phyloP scores from a whole-genome alignment of 2,113 vertebrate species.

The Lepus europaeus region DNA sequence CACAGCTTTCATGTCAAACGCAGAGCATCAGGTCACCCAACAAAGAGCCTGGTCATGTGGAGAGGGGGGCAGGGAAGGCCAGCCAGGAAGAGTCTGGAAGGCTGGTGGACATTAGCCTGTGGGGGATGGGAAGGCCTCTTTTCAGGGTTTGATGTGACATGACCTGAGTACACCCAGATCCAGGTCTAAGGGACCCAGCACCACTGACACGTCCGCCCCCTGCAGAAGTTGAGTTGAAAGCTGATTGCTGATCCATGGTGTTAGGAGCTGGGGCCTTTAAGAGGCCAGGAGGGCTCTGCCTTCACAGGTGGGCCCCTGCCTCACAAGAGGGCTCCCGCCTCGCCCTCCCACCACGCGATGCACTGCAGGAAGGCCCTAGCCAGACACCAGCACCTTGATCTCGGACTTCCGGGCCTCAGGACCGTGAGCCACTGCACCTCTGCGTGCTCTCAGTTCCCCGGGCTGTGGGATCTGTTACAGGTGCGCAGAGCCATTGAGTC shows the following conservation, averaged over 20 bases:
- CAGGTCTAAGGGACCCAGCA: background rate
- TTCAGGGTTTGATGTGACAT: background rate
- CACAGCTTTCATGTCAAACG: background rate
- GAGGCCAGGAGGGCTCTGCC: no score
- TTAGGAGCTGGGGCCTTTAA: background rate
- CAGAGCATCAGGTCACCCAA: background rate
- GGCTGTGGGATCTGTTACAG: background rate
- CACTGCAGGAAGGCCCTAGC: background rate
- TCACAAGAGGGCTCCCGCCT: no score
- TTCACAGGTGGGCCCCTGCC: background rate
- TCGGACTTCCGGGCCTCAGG: background rate
- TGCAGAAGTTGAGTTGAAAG: background rate
- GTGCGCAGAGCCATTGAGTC: no score
- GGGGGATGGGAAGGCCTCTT: no score
- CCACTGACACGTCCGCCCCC: background rate
- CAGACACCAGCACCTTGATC: background rate
- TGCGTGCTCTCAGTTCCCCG: background rate
- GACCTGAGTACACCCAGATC: background rate
- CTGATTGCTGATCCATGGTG: no score
- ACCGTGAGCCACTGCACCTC: background rate
- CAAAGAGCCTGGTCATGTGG: background rate
- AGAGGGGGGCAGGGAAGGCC: no score
- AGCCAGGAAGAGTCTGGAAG: background rate
- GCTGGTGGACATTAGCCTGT: no score
- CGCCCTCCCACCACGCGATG: no score